These are phyloP conservation scores for Progne subis DNA, from an alignment of 2,113 vertebrate genomes.

Conservation along the genomic window DNA sequence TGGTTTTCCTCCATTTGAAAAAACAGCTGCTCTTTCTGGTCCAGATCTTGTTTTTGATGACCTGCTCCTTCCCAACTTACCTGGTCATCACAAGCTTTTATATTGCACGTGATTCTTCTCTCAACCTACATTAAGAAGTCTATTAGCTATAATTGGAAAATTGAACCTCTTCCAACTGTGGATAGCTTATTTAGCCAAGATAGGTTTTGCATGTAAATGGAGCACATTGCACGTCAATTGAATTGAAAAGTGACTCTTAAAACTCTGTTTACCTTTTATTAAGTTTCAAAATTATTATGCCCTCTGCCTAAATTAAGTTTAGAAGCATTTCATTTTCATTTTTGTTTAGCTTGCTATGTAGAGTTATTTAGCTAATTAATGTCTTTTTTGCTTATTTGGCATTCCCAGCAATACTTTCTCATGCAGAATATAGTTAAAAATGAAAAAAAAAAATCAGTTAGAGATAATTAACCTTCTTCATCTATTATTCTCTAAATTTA, in stretches of 20 bases:
- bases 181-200: not conserved
- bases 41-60: not conserved
- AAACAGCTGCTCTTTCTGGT: not conserved
- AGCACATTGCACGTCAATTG: not conserved
- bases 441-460: not conserved
- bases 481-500: not conserved
- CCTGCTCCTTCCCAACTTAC: not conserved
- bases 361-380: not conserved
- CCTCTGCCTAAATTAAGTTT: constrained; percentile 11
- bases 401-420: not conserved
- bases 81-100: not conserved
- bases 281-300: not conserved
- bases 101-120: not conserved
- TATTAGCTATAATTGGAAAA: constrained; percentile 15
- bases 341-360: not conserved
- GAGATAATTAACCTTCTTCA: not conserved
- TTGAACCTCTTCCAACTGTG: not conserved
- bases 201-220: not conserved
- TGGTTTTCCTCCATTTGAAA: not conserved
- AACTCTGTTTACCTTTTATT: constrained; percentile 19
- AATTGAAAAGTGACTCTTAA: constrained; percentile 34
- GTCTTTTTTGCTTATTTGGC: not conserved
- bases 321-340: not conserved
- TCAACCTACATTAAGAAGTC: not conserved
- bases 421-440: not conserved